Evolutionary conservation across 2,888 invertebrate species (phyloP).

Genomic region (Sabellastarte sp.): DNA sequence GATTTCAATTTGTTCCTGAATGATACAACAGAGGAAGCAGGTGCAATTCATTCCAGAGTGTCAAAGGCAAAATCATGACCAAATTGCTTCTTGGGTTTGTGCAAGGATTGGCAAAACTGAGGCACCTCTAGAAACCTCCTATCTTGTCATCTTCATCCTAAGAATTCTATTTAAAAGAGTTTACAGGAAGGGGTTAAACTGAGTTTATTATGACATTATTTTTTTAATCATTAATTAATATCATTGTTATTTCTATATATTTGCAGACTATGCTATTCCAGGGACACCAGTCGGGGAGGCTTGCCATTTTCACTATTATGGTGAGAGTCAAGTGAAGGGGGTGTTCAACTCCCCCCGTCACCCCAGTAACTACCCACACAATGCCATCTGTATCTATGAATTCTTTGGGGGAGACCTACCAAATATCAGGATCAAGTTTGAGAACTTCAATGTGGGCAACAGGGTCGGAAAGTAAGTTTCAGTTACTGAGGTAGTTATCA

Average conservation of each 20-base stretch:
- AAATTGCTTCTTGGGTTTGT: too few species aligned
- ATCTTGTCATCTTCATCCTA: too few species aligned
- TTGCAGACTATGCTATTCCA: constrained; percentile 85
- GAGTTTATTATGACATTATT: too few species aligned
- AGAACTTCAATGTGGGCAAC: constrained; percentile 37
- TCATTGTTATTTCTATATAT: too few species aligned
- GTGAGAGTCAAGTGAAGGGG: constrained; percentile 42
- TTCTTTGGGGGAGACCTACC: constrained; percentile 50
- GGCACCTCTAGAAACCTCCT: too few species aligned
- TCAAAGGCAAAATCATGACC: too few species aligned
- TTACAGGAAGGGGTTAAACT: neutral
- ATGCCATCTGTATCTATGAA: constrained; percentile 60
- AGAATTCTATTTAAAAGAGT: neutral
- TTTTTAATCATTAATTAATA: too few species aligned
- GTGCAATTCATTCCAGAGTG: too few species aligned
- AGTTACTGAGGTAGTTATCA: too few species aligned
- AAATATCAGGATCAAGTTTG: constrained; percentile 50
- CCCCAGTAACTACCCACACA: constrained; percentile 57
- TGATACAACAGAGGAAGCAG: too few species aligned
- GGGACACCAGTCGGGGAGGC: constrained; percentile 88
- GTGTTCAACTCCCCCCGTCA: constrained; percentile 84
- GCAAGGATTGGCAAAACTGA: too few species aligned
- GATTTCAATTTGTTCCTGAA: too few species aligned
- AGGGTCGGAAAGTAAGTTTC: neutral
- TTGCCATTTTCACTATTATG: constrained; percentile 83